A percentile compares a stretch with the other conserved stretches of the same genome.
phyloP scores from a whole-genome alignment of 2,113 vertebrate genomes.

The Misgurnus mizolepis region DNA sequence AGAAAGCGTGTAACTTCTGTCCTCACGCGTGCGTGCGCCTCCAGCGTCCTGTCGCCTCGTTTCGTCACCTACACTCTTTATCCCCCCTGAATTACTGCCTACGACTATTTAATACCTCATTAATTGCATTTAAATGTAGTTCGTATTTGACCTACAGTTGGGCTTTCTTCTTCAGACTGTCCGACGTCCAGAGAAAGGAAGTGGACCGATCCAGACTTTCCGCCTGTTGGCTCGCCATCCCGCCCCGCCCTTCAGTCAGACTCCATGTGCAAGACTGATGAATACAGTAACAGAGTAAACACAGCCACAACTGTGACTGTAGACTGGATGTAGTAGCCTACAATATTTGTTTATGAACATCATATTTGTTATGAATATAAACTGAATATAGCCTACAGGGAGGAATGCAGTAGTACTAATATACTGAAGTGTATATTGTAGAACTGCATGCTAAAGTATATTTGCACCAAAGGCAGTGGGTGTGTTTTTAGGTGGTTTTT shows the following conservation, averaged over 20 bases:
- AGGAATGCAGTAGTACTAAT: no score
- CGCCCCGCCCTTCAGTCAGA: constrained; percentile 61
- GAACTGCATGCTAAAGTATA: no score
- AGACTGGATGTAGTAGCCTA: no score
- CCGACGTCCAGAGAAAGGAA: constrained; percentile 62
- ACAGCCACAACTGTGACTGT: not conserved
- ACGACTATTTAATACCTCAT: not conserved
- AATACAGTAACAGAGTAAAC: constrained; percentile 8
- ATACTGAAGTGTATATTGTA: no score
- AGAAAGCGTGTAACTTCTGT: constrained; percentile 17
- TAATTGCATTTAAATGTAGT: constrained; percentile 8
- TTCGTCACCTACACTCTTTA: not conserved
- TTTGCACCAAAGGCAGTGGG: no score
- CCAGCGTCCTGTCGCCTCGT: not conserved
- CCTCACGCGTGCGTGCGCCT: not conserved
- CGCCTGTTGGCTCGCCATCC: constrained; percentile 50
- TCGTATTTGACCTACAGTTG: not conserved
- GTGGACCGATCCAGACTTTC: constrained; percentile 57
- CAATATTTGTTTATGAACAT: no score
- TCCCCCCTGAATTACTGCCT: constrained; percentile 16
- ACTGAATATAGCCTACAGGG: no score
- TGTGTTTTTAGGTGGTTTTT: no score
- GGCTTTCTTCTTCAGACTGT: constrained; percentile 24
- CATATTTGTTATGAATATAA: no score
- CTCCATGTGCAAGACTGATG: constrained; percentile 31